These are phyloP conservation scores for Proterorhinus semilunaris DNA, from an alignment of 2,113 vertebrate genomes.

Conservation along the genomic window DNA sequence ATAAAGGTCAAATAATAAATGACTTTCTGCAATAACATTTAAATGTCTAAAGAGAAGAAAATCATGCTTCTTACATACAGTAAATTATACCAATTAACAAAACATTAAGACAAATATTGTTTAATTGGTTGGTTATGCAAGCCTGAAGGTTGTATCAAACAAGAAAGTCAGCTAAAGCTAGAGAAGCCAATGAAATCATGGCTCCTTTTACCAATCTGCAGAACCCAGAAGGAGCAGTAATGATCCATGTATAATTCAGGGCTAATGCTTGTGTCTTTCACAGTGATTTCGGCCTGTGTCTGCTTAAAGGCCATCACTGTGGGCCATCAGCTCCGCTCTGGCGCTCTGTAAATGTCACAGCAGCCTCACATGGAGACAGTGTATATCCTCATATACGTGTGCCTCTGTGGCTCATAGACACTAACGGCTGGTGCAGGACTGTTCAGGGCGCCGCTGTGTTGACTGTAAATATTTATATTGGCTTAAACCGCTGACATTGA, in stretches of 20 bases:
- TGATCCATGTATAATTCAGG: constrained; percentile 48
- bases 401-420: background rate
- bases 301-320: constrained; percentile 71
- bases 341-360: constrained; percentile 63
- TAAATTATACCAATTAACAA: too few relatives aligned
- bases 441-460: constrained; percentile 15
- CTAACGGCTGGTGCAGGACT: background rate
- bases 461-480: constrained; percentile 60
- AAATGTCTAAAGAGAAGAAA: background rate
- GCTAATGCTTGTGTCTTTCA: constrained; percentile 59
- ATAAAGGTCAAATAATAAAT: background rate
- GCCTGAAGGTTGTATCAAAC: background rate
- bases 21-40: background rate
- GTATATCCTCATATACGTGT: constrained; percentile 12
- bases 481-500: constrained; percentile 30
- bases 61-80: background rate
- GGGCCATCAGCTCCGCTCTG: constrained; percentile 60
- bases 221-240: constrained; percentile 42
- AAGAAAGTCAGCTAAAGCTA: constrained; percentile 22
- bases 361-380: constrained; percentile 43
- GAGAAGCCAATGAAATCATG: constrained; percentile 41
- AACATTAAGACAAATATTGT: too few relatives aligned
- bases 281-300: constrained; percentile 64
- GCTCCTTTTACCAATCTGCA: constrained; percentile 52
- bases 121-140: background rate